These are phyloP conservation scores for Trinorchestia longiramus DNA, from an alignment of 1,140 invertebrate genomes.

Conservation along the genomic window DNA sequence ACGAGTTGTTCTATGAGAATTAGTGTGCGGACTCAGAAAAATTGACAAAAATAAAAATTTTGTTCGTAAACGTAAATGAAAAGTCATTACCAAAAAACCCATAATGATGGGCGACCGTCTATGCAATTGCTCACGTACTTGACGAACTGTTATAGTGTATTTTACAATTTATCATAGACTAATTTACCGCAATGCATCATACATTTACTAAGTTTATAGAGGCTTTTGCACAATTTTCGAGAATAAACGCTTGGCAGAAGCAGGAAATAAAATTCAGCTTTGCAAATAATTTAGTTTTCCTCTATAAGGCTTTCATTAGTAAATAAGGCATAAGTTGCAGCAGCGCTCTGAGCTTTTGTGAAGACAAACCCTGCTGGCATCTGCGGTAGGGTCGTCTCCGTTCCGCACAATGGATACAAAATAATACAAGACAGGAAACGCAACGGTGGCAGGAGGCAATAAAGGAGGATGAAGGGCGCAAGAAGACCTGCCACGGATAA, in stretches of 20 bases:
- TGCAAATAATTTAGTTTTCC: slow-evolving; percentile 31
- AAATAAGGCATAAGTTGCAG: neutral
- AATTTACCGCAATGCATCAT: too few relatives aligned
- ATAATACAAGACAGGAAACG: slow-evolving; percentile 50
- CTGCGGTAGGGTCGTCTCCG: neutral
- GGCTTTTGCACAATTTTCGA: neutral
- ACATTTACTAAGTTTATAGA: too few relatives aligned
- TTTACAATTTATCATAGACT: too few relatives aligned
- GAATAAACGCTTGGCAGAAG: neutral
- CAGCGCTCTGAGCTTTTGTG: neutral
- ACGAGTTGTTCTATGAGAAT: too few relatives aligned
- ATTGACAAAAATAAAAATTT: too few relatives aligned
- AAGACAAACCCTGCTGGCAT: neutral
- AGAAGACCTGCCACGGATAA: slow-evolving; percentile 32
- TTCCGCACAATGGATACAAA: slow-evolving; percentile 51
- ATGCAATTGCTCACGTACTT: too few relatives aligned
- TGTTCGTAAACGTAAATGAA: too few relatives aligned
- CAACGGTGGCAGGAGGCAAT: slow-evolving; percentile 34
- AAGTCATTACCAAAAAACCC: too few relatives aligned
- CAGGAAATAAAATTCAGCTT: neutral
- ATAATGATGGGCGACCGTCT: too few relatives aligned
- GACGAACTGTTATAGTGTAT: too few relatives aligned
- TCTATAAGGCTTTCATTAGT: slow-evolving; percentile 17
- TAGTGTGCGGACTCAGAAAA: too few relatives aligned
- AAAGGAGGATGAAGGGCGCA: slow-evolving; percentile 47